Conservation (phyloP, 2,888 invertebrate genomes). For the Cephus nigrinus region DNA sequence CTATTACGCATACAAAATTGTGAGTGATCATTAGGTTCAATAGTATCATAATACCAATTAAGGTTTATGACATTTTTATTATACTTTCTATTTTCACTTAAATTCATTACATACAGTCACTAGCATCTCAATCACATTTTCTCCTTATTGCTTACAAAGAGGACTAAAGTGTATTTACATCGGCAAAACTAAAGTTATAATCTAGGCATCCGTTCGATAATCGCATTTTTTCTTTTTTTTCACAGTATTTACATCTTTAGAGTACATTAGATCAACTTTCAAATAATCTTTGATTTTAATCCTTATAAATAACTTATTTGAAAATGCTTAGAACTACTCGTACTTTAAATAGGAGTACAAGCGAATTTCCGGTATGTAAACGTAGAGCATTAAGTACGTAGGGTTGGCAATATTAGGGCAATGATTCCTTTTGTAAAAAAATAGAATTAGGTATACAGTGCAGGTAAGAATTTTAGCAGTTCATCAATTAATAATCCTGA, state of each 20-base stretch:
- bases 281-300: slow-evolving; percentile 45
- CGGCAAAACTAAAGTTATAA: slow-evolving; percentile 40
- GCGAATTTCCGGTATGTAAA: not conserved
- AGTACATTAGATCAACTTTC: not conserved
- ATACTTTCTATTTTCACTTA: slow-evolving; percentile 27
- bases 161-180: slow-evolving; percentile 50
- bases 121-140: slow-evolving; percentile 63
- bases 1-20: slow-evolving; percentile 14
- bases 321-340: slow-evolving; percentile 14
- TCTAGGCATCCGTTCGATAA: slow-evolving; percentile 28
- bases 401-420: not conserved
- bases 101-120: slow-evolving; percentile 54
- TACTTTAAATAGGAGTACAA: not conserved
- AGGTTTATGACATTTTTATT: slow-evolving; percentile 35
- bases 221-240: slow-evolving; percentile 27
- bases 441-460: not conserved
- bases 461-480: not conserved
- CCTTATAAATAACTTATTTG: slow-evolving; percentile 27
- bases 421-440: not conserved
- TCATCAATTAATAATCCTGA: not conserved
- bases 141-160: slow-evolving; percentile 32
- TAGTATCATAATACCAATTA: slow-evolving; percentile 18
- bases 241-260: slow-evolving; percentile 44
- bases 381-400: not conserved
- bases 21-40: slow-evolving; percentile 6